These are phyloP conservation scores for Shargacucullia verbasci DNA, from an alignment of 2,888 invertebrate species.

Conservation along the genomic window DNA sequence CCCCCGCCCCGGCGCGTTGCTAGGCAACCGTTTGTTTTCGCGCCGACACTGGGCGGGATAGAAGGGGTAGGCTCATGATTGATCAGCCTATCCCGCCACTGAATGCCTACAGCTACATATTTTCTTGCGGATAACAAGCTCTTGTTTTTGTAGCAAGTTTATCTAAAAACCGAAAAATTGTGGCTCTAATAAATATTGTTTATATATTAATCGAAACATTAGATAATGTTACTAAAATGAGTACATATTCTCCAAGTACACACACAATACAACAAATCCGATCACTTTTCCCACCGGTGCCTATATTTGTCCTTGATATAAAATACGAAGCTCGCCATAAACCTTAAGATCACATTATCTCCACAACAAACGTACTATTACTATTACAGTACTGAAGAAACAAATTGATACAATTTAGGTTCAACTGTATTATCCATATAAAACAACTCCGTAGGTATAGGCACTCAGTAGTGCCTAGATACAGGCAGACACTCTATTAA, in stretches of 20 bases:
- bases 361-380: slow-evolving; percentile 1
- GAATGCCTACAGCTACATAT: slow-evolving; percentile 81
- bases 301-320: too few species aligned
- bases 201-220: neutral
- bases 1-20: slow-evolving; percentile 77
- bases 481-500: slow-evolving; percentile 48
- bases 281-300: too few species aligned
- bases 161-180: slow-evolving; percentile 31
- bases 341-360: neutral
- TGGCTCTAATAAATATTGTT: slow-evolving; percentile 32
- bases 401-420: slow-evolving; percentile 27
- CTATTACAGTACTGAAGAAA: slow-evolving; percentile 17
- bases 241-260: too few species aligned
- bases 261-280: too few species aligned
- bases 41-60: slow-evolving; percentile 84
- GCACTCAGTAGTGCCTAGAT: slow-evolving; percentile 37
- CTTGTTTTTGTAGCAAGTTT: slow-evolving; percentile 57
- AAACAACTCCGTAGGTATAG: slow-evolving; percentile 38
- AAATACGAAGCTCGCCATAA: neutral
- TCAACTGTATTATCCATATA: slow-evolving; percentile 39
- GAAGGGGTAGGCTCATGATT: slow-evolving; percentile 89
- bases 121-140: slow-evolving; percentile 66
- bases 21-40: slow-evolving; percentile 87
- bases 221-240: too few species aligned
- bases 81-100: slow-evolving; percentile 87